Evolutionary conservation across 2,797 vertebrate species (phyloP).

Genomic region (Tachyglossus aculeatus): DNA sequence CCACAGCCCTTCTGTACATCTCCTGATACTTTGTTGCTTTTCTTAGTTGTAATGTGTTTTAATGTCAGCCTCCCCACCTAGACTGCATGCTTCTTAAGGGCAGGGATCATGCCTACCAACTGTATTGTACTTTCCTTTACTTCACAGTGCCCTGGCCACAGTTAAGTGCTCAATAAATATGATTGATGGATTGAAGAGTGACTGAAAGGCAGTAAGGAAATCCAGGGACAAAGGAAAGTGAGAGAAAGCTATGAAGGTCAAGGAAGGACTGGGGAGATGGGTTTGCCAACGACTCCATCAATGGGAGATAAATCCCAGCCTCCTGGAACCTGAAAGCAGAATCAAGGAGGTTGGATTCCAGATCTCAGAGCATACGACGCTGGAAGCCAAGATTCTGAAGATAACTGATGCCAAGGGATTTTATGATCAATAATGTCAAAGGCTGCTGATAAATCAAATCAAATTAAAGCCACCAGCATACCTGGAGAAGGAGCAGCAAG

Average conservation of each 20-base stretch:
- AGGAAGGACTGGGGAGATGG: not conserved
- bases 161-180: no score
- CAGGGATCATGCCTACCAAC: no score
- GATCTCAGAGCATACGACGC: not conserved
- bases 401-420: not conserved
- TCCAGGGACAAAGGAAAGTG: not conserved
- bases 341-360: not conserved
- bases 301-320: not conserved
- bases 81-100: no score
- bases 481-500: conserved; percentile 13
- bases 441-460: conserved; percentile 17
- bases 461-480: not conserved
- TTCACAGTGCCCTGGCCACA: no score
- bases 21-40: no score
- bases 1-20: no score
- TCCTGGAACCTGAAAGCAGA: not conserved
- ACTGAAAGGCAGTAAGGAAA: no score
- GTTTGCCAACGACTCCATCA: not conserved
- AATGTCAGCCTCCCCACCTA: no score
- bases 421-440: conserved; percentile 29
- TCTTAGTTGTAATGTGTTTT: no score
- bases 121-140: no score
- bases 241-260: not conserved
- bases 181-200: no score
- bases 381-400: conserved; percentile 1